These are phyloP conservation scores for Danio tinwini DNA, from an alignment of 2,797 vertebrate genomes.

Conservation along the genomic window DNA sequence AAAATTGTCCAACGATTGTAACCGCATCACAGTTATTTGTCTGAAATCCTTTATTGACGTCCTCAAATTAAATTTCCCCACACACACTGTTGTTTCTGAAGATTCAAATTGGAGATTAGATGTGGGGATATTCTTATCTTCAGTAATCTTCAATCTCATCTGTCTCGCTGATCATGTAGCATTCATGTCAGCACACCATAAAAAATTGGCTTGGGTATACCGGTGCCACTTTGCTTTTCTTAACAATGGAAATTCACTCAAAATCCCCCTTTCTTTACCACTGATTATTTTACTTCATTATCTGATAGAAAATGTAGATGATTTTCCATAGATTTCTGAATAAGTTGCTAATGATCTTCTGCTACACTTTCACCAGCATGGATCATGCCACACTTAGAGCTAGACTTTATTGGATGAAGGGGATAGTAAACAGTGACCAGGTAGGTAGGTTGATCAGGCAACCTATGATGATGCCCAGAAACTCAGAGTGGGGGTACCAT, in stretches of 20 bases:
- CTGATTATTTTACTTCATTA: neutral
- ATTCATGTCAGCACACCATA: conserved; percentile 7
- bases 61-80: conserved; percentile 33
- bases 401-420: no score
- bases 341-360: neutral
- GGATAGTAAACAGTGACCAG: no score
- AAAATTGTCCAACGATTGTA: conserved; percentile 54
- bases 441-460: no score
- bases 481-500: no score
- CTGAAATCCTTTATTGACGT: conserved; percentile 53
- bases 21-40: conserved; percentile 53
- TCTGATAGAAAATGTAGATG: neutral
- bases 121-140: conserved; percentile 51
- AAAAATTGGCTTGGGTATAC: neutral
- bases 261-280: neutral
- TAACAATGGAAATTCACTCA: conserved; percentile 5
- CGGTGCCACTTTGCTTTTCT: conserved; percentile 1
- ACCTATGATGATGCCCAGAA: no score
- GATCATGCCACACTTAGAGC: no score
- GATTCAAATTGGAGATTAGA: conserved; percentile 41
- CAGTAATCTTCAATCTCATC: conserved; percentile 45
- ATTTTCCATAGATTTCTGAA: neutral
- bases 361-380: neutral
- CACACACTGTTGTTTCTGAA: conserved; percentile 43
- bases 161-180: conserved; percentile 27